Evolutionary conservation across 2,797 vertebrate species (phyloP).

Genomic region (Columba guinea): DNA sequence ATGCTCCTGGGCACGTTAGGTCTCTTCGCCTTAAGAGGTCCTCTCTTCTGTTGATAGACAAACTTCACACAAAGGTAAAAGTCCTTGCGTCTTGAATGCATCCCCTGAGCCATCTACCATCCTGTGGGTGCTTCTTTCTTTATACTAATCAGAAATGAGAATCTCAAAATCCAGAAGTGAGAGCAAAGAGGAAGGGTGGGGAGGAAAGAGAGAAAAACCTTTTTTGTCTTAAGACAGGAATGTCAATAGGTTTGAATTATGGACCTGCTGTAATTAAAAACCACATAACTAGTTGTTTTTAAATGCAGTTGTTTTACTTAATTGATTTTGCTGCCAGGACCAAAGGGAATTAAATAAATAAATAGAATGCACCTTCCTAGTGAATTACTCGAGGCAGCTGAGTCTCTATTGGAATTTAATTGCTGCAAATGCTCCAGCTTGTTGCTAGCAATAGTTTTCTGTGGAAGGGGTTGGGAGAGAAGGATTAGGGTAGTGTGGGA

Average conservation of each 20-base stretch:
- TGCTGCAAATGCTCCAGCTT: conserved; percentile 62
- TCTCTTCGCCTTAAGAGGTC: not conserved
- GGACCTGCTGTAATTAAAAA: conserved; percentile 76
- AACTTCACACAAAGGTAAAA: not conserved
- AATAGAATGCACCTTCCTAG: conserved; percentile 51
- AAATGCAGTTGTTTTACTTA: conserved; percentile 78
- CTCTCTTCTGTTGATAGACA: not conserved
- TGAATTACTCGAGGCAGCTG: conserved; percentile 65
- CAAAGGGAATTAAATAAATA: conserved; percentile 42
- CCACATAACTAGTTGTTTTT: conserved; percentile 71
- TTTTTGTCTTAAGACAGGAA: conserved; percentile 39
- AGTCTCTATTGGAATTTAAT: conserved; percentile 72
- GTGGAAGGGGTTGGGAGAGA: conserved; percentile 10
- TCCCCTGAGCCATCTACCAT: not conserved
- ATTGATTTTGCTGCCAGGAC: conserved; percentile 75
- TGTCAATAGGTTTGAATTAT: conserved; percentile 73
- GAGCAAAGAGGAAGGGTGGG: not conserved
- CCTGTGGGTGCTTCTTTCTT: not conserved
- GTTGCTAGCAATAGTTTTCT: conserved; percentile 63
- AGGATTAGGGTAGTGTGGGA: conserved; percentile 14
- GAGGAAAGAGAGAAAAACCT: not conserved
- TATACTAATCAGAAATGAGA: not conserved
- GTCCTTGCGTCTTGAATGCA: not conserved
- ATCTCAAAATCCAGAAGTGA: not conserved
- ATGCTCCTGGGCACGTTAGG: not conserved